phyloP scores from a whole-genome alignment of 1,140 invertebrate genomes.

The Metaphire vulgaris region DNA sequence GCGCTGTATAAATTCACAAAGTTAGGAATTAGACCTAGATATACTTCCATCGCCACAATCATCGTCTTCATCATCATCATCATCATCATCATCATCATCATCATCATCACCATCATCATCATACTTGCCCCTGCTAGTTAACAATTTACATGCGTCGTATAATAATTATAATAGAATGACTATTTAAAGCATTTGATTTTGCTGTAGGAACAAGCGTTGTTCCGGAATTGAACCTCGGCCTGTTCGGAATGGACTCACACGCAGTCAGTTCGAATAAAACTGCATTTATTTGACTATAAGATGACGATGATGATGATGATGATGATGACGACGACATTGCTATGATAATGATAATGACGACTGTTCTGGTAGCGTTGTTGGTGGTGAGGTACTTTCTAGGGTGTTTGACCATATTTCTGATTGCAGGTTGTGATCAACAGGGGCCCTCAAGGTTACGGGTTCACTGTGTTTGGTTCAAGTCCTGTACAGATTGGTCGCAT shows the following conservation, averaged over 20 bases:
- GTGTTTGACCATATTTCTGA: not conserved
- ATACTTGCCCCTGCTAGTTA: too few relatives aligned
- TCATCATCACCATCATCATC: too few relatives aligned
- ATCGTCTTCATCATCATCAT: too few relatives aligned
- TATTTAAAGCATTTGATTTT: too few relatives aligned
- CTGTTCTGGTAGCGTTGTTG: not conserved
- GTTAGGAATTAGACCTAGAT: too few relatives aligned
- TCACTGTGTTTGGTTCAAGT: slow-evolving; percentile 84
- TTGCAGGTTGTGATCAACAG: slow-evolving; percentile 14
- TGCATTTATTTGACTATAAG: not conserved
- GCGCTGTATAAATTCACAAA: too few relatives aligned
- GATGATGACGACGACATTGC: not conserved
- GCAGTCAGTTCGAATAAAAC: not conserved
- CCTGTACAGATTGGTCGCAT: slow-evolving; percentile 81
- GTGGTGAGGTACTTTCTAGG: not conserved
- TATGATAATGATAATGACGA: not conserved
- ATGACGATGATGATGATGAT: not conserved
- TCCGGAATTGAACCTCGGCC: not conserved
- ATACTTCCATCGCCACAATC: too few relatives aligned
- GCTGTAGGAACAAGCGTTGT: not conserved
- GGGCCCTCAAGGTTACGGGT: slow-evolving; percentile 62
- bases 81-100: too few relatives aligned
- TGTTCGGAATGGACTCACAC: not conserved
- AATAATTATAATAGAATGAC: too few relatives aligned
- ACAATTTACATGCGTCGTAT: too few relatives aligned